Percentiles rank a stretch among this genome's conserved stretches.
Conservation (phyloP, 2,888 invertebrate genomes). For the Amiota minor region DNA sequence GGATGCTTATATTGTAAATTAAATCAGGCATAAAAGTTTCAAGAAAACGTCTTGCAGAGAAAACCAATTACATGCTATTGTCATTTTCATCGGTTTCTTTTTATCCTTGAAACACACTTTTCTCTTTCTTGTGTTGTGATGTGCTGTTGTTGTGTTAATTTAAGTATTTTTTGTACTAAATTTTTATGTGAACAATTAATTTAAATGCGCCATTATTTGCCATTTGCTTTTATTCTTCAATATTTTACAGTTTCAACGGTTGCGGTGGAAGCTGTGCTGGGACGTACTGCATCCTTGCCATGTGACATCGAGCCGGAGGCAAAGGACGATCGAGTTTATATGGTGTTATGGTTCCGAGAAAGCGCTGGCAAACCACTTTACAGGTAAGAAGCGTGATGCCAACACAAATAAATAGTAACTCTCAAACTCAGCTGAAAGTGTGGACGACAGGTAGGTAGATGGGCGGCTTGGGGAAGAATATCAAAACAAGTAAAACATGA, state of each 20-base stretch:
- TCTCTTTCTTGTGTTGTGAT: too few species aligned
- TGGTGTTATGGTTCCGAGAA: slow-evolving; percentile 94
- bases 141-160: not conserved
- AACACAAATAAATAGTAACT: slow-evolving; percentile 25
- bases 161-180: slow-evolving; percentile 5
- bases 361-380: slow-evolving; percentile 90
- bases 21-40: too few species aligned
- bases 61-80: too few species aligned
- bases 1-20: too few species aligned
- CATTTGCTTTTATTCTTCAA: slow-evolving; percentile 28
- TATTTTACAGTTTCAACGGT: slow-evolving; percentile 78
- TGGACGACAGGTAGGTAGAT: not conserved
- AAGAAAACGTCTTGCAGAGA: too few species aligned
- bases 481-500: slow-evolving; percentile 1
- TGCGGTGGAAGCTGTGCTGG: slow-evolving; percentile 87
- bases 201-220: slow-evolving; percentile 24
- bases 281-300: slow-evolving; percentile 87
- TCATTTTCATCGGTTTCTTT: too few species aligned
- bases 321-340: slow-evolving; percentile 89
- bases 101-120: slow-evolving; percentile 20
- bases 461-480: not conserved
- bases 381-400: slow-evolving; percentile 78
- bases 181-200: slow-evolving; percentile 24
- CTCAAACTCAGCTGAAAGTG: not conserved
- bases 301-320: slow-evolving; percentile 91